Evolutionary conservation across 2,113 vertebrate genomes (phyloP).

Genomic region (Oxyruncus cristatus): DNA sequence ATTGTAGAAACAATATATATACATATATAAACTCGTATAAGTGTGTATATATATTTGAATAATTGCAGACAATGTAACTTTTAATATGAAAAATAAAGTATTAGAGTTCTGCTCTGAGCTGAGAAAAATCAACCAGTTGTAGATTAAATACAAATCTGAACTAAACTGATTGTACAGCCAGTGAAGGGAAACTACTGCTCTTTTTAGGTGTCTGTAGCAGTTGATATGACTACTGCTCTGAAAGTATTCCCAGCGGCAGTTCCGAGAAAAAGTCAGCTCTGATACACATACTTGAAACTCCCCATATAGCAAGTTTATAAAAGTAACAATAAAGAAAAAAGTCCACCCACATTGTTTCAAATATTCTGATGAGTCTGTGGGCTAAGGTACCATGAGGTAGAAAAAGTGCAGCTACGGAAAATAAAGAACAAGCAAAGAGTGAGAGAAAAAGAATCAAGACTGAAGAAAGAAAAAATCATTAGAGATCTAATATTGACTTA

Average conservation of each 20-base stretch:
- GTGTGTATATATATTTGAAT: neutral
- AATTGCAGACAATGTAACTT: neutral
- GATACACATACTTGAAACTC: neutral
- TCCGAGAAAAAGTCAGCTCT: neutral
- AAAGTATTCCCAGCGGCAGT: neutral
- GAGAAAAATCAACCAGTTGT: neutral
- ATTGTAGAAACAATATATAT: neutral
- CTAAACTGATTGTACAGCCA: neutral
- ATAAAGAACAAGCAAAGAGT: neutral
- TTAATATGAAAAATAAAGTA: neutral
- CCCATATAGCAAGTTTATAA: neutral
- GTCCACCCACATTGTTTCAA: neutral
- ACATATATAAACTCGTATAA: neutral
- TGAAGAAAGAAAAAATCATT: neutral
- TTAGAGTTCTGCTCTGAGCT: neutral
- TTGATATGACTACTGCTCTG: neutral
- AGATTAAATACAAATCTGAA: neutral
- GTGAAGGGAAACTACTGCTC: neutral
- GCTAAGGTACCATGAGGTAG: neutral
- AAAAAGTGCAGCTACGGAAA: neutral
- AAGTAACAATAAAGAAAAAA: neutral
- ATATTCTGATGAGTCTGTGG: neutral
- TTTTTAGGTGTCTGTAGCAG: neutral
- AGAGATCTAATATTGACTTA: neutral
- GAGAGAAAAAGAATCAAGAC: neutral